Evolutionary conservation across 2,797 vertebrate genomes (phyloP), one percentile per base, ranked within the genome.

Genomic region (Falco columbarius): DNA sequence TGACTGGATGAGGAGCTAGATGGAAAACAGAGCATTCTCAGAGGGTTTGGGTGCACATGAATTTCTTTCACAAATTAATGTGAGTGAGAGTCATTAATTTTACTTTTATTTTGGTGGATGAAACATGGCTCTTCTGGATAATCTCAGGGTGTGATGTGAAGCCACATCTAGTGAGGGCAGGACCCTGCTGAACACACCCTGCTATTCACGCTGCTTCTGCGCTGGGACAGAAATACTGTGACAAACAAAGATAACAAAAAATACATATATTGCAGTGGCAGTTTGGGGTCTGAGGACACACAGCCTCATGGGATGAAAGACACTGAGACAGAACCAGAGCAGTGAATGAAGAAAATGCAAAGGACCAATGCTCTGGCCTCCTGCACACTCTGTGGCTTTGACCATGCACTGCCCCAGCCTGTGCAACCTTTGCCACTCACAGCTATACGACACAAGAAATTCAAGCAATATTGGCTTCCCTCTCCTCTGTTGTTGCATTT

Each of bases 1-100:
- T 71, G 90, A 91, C 74, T 91, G 94, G 67, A 89, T 74, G 82
- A 94, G 72, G 90, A 81, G 23, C 47, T 92, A 59, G 93, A 91
- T 94, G 91, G 91, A 94, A 97, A 95, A 94, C 85, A 96, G 95
- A 96, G 49, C 32, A 5, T 90, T 90, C 91, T 96, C 89, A 89
- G 77, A 91, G 79, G 76, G 36, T 62, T 90, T 90, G 90, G n/a
- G 71, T 81, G 67, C 51, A 30, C 36, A 36, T 65, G 74, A 58
- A 79, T 92, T 92, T 92, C 81, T 79, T 92, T 92, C 88, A 86
- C 95, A 81, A 91, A 88, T 61, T 58, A 74, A 85, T 89, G 66
- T 7, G 36, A 95, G 66, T 75, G 42, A 44, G 54, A 34, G 42
- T 61, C 58, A 87, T 94, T 94, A 85, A 93, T 94, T 95, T 93